phyloP scores from a whole-genome alignment of 2,888 invertebrate genomes.

The Drosophila quinaria region DNA sequence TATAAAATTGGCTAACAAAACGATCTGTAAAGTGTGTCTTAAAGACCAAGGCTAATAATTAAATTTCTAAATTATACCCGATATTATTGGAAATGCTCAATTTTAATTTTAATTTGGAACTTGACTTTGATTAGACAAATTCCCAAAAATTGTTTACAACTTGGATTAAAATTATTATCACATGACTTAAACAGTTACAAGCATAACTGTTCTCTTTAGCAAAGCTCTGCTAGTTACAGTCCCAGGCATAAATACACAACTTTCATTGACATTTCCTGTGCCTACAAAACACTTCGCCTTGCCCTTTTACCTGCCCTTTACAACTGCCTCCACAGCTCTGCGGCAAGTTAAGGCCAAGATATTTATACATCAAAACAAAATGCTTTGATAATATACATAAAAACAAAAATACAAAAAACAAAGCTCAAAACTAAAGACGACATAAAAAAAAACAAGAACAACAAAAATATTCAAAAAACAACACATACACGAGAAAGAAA shows the following conservation, averaged over 20 bases:
- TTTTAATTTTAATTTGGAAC: neutral
- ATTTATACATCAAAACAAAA: conserved; percentile 50
- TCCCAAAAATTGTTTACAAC: neutral
- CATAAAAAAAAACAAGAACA: conserved; percentile 20
- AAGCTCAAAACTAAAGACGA: conserved; percentile 48
- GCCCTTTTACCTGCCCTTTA: conserved; percentile 19
- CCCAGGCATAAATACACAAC: conserved; percentile 21
- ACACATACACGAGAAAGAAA: conserved; percentile 14
- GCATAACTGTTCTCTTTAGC: neutral
- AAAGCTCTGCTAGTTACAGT: conserved; percentile 3
- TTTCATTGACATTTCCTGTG: conserved; percentile 71
- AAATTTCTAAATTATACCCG: conserved; percentile 9
- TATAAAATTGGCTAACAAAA: conserved; percentile 7
- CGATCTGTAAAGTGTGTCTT: conserved; percentile 7
- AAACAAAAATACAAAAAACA: conserved; percentile 27
- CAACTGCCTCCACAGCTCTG: neutral
- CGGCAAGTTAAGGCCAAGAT: conserved; percentile 19
- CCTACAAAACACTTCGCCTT: conserved; percentile 5
- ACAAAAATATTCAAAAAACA: conserved; percentile 17
- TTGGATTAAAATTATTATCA: neutral
- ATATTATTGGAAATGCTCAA: neutral
- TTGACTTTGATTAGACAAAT: neutral
- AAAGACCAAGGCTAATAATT: conserved; percentile 24
- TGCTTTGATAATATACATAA: conserved; percentile 30
- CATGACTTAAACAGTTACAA: neutral